Percentiles rank a stretch among this genome's conserved stretches.
Conservation (phyloP, 2,113 vertebrate species). For the Syrmaticus mikado region DNA sequence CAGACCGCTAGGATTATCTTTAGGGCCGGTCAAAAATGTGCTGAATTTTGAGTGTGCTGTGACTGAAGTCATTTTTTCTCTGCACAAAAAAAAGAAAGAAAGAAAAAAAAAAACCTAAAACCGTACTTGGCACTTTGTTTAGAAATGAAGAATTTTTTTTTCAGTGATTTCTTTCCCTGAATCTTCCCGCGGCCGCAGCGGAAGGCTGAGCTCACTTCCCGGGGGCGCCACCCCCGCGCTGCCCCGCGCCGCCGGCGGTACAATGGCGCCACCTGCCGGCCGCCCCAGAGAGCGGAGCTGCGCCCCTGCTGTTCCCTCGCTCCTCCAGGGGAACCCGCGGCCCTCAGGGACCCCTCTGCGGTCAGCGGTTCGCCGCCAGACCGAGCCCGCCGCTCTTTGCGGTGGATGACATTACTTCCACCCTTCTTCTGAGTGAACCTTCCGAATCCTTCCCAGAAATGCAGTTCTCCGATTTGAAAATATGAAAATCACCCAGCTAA, state of each 20-base stretch:
- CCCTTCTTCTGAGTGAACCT: not conserved
- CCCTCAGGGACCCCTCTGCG: no score
- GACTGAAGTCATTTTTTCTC: not conserved
- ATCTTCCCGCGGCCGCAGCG: no score
- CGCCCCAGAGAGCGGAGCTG: accelerated
- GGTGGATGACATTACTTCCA: accelerated
- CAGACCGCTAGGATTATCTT: accelerated
- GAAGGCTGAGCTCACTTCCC: not conserved
- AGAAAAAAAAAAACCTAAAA: no score
- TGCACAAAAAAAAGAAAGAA: no score
- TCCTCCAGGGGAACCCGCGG: accelerated
- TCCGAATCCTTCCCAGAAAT: not conserved
- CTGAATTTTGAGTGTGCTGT: not conserved
- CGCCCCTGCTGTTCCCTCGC: accelerated
- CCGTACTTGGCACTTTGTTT: not conserved
- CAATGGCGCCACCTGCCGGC: not conserved
- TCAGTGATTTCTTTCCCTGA: not conserved
- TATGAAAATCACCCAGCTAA: not conserved
- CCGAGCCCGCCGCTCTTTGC: not conserved
- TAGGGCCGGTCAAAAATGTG: not conserved
- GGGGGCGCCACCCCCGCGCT: no score
- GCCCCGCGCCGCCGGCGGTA: not conserved
- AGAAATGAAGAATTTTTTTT: not conserved
- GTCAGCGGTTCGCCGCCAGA: not conserved
- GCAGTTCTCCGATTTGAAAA: not conserved